phyloP scores from a whole-genome alignment of 1,140 invertebrate genomes.

The Thalassaphorura encarpata region DNA sequence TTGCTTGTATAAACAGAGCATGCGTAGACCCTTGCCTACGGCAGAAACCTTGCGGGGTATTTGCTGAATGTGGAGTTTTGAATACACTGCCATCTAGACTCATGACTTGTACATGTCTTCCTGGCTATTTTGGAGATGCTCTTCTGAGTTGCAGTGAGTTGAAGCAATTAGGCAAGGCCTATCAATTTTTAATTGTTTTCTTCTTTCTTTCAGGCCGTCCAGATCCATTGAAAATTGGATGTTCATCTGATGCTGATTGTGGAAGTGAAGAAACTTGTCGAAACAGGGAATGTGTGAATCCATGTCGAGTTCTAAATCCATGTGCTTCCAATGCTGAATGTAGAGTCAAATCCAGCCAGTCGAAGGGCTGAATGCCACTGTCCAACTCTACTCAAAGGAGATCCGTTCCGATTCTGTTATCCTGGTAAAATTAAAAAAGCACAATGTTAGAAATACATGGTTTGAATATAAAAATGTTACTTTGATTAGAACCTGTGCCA shows the following conservation, averaged over 20 bases:
- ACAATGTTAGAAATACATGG: no score
- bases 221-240: slow-evolving; percentile 54
- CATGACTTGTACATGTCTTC: slow-evolving; percentile 73
- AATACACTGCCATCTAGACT: slow-evolving; percentile 74
- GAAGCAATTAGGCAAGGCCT: no score
- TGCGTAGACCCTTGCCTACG: slow-evolving; percentile 74
- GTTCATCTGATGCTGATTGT: slow-evolving; percentile 60
- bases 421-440: no score
- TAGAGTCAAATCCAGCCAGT: slow-evolving; percentile 52
- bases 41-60: slow-evolving; percentile 64
- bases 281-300: slow-evolving; percentile 61
- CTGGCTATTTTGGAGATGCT: slow-evolving; percentile 69
- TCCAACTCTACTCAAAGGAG: slow-evolving; percentile 52
- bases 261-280: slow-evolving; percentile 58
- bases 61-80: slow-evolving; percentile 68
- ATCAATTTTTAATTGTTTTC: no score
- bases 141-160: slow-evolving; percentile 68
- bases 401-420: slow-evolving; percentile 51
- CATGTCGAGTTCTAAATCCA: slow-evolving; percentile 60
- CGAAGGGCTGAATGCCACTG: slow-evolving; percentile 70
- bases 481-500: no score
- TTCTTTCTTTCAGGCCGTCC: not conserved
- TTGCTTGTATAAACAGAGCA: slow-evolving; percentile 66
- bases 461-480: no score
- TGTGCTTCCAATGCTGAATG: slow-evolving; percentile 73